Evolutionary conservation across 2,888 invertebrate genomes (phyloP).

Genomic region (Drosophila histrio): DNA sequence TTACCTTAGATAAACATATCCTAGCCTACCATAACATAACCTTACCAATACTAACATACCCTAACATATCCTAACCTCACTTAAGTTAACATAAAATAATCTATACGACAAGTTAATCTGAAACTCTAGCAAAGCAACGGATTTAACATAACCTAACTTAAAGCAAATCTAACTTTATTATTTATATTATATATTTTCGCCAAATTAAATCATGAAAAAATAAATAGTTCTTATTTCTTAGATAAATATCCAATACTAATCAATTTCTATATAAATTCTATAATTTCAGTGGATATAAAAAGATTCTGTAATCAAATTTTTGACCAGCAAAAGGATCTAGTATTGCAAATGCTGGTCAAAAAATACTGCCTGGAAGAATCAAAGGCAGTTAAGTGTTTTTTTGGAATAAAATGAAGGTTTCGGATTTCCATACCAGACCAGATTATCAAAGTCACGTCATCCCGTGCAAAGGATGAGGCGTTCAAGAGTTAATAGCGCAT

Average conservation of each 20-base stretch:
- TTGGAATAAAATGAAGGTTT: constrained; percentile 62
- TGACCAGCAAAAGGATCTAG: not conserved
- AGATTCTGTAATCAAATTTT: not conserved
- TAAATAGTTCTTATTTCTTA: too few species aligned
- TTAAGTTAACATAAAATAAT: not conserved
- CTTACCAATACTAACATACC: not conserved
- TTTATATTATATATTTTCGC: too few species aligned
- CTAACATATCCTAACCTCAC: not conserved
- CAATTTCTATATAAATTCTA: not conserved
- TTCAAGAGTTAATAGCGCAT: constrained; percentile 58
- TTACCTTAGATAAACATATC: not conserved
- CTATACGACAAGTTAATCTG: too few species aligned
- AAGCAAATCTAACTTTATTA: too few species aligned
- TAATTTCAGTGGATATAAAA: constrained; percentile 11
- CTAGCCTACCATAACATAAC: not conserved
- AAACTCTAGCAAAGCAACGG: too few species aligned
- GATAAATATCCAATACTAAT: not conserved
- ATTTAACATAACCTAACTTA: not conserved
- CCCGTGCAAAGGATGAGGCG: constrained; percentile 81
- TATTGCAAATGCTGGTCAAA: constrained; percentile 8
- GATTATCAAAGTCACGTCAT: constrained; percentile 67
- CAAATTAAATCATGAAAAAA: too few species aligned
- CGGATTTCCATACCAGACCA: constrained; percentile 56
- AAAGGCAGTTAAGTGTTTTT: constrained; percentile 26
- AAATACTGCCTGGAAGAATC: constrained; percentile 9